Percentiles rank a stretch among this genome's conserved stretches.
Evolutionary conservation across 2,888 invertebrate genomes (phyloP).

Genomic region (Nymphalis c-album): DNA sequence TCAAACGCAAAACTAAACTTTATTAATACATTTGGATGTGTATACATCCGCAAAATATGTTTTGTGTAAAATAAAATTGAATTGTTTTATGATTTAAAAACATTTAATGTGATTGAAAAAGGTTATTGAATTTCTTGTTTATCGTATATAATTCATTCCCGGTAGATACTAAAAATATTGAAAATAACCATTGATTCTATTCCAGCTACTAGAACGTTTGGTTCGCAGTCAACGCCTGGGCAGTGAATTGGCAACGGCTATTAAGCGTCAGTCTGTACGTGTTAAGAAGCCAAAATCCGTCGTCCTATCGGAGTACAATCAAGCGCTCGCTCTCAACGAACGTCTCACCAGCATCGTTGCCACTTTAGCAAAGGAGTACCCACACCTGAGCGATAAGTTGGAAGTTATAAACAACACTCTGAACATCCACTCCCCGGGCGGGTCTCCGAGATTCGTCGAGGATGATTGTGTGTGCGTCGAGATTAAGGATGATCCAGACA

Average conservation of each 20-base stretch:
- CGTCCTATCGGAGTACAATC: constrained; percentile 80
- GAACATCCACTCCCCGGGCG: constrained; percentile 61
- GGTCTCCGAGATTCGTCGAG: constrained; percentile 54
- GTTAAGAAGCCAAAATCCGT: constrained; percentile 69
- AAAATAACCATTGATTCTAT: constrained; percentile 14
- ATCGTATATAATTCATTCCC: too few species aligned
- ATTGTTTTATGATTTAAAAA: too few species aligned
- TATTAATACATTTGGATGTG: too few species aligned
- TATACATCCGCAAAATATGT: too few species aligned
- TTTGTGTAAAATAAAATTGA: too few species aligned
- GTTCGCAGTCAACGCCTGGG: constrained; percentile 87
- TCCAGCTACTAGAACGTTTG: constrained; percentile 79
- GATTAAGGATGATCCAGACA: constrained; percentile 9
- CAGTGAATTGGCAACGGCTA: constrained; percentile 79
- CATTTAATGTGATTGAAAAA: too few species aligned
- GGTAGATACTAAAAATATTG: too few species aligned
- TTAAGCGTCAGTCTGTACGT: constrained; percentile 65
- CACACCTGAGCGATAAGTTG: constrained; percentile 72
- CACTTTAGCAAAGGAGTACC: constrained; percentile 82
- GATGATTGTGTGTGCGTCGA: constrained; percentile 37
- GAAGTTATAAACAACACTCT: constrained; percentile 75
- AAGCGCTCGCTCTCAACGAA: constrained; percentile 81
- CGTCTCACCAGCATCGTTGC: constrained; percentile 82
- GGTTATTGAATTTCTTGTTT: too few species aligned
- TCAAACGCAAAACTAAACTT: background rate